phyloP scores from a whole-genome alignment of 2,113 vertebrate species.

The Leptosomus discolor region DNA sequence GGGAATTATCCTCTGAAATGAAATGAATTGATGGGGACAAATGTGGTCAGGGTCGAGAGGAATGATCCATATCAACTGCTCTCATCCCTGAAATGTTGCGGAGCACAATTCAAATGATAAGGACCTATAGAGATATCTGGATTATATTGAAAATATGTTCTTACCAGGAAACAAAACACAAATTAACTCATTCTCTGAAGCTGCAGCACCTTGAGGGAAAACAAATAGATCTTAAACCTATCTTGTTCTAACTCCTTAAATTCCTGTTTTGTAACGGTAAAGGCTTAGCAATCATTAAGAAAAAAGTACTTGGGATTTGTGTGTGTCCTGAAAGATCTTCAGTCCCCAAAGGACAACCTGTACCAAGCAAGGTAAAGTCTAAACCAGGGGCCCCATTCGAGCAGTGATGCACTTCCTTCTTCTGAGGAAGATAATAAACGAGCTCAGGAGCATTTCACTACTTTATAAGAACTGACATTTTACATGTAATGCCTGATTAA shows the following conservation, averaged over 20 bases:
- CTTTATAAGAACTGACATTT: background rate
- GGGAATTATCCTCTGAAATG: background rate
- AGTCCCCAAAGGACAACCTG: background rate
- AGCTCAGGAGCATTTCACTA: background rate
- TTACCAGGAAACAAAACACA: background rate
- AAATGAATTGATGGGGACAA: background rate
- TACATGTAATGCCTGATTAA: background rate
- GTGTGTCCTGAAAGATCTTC: background rate
- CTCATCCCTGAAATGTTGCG: background rate
- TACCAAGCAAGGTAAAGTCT: background rate
- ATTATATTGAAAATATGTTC: background rate
- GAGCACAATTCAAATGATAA: background rate
- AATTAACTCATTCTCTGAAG: background rate
- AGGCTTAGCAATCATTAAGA: background rate
- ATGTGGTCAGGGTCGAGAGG: background rate
- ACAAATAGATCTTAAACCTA: background rate
- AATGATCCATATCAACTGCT: background rate
- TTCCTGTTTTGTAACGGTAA: rapidly evolving
- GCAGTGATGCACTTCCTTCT: background rate
- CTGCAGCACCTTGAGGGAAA: background rate
- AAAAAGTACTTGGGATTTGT: background rate
- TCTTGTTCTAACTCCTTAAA: background rate
- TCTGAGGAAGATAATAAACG: background rate
- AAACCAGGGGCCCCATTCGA: background rate
- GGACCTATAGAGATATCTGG: background rate